Base-by-base conservation (phyloP, 2,113 vertebrate genomes). In the Seriola aureovittata region DNA sequence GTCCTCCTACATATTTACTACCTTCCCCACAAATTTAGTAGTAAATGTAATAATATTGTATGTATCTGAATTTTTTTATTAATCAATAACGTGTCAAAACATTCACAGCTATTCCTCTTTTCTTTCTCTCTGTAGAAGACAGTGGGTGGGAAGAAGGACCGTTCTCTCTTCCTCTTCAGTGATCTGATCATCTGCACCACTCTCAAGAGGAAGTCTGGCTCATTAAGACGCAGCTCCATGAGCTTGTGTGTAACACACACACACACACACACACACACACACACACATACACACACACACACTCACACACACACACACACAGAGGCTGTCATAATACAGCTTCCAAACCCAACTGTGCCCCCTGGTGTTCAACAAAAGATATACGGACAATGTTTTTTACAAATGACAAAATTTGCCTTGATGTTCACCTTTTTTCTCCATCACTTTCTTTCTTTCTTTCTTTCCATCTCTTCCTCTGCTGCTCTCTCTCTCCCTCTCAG, bases 161-260 rank as follows among this genome's bases (percentile, higher is more conserved):
- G 98, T 1, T 99, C 98, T 5, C 97, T 99, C 73, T 99, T 99
- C 94, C 97, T 99, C 75, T 99, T 99, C 96, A 96, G 96, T 2
- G 98, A 99, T 92, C 95, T 99, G 84, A 95, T 99, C 48, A 95
- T 99, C 90, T 99, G 98, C 93, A 99, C 98, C 71, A 99, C 98
- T 0, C 92, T 99, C 82, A 99, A 99, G 87, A 96, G 98, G 91
- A 99, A 99, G 94, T 99, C 98, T 0, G 98, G 98, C n/a, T 99
- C 98, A 4, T 94, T 99, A 57, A 96, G 98, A 29, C 96, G 98
- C 83, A 99, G 98, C 92, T 99, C 98, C 90, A 98, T 99, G 97
- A 99, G 97, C 90, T 95, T 99, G 98, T 99, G 94, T 91, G 97
- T 94, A 17, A 36, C 25, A 70, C 59, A 21, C 54, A 13, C 50